A percentile compares a stretch with the other conserved stretches of the same genome.
These are phyloP conservation scores for Ceryle rudis DNA, from an alignment of 2,797 vertebrate genomes.

Conservation along the genomic window DNA sequence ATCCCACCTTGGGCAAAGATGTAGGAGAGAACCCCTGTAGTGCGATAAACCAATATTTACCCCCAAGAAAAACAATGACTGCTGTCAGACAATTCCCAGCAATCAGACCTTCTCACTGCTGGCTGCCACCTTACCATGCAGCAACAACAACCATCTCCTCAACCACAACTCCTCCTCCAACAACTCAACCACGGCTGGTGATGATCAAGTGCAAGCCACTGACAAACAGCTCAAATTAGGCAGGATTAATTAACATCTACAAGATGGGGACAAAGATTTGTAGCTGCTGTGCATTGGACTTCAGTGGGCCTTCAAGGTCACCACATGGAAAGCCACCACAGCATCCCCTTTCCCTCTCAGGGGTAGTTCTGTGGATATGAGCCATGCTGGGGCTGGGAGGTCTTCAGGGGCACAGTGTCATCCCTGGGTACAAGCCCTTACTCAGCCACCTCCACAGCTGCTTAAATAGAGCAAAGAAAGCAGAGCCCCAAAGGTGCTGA, in stretches of 20 bases:
- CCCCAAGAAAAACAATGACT: background rate
- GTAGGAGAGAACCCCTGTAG: background rate
- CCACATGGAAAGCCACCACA: background rate
- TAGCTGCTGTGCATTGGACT: background rate
- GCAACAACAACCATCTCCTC: background rate
- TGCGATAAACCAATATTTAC: fast-evolving
- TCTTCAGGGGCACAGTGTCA: background rate
- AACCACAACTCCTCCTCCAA: background rate
- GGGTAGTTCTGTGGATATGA: fast-evolving
- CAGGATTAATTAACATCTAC: background rate
- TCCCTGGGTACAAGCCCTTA: fast-evolving
- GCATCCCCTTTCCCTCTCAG: background rate
- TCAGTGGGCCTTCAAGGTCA: background rate
- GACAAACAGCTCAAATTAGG: background rate
- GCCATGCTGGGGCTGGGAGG: background rate
- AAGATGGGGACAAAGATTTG: background rate
- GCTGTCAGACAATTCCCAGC: background rate
- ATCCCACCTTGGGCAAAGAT: background rate
- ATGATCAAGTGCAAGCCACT: background rate
- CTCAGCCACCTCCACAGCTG: fast-evolving
- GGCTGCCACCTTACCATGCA: fast-evolving
- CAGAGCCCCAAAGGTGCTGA: background rate
- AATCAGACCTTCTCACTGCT: fast-evolving
- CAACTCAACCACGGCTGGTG: background rate
- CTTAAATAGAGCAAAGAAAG: background rate